Evolutionary conservation across 2,888 invertebrate genomes (phyloP), one percentile per base, ranked within the genome.

Genomic region (Limnephilus marmoratus): DNA sequence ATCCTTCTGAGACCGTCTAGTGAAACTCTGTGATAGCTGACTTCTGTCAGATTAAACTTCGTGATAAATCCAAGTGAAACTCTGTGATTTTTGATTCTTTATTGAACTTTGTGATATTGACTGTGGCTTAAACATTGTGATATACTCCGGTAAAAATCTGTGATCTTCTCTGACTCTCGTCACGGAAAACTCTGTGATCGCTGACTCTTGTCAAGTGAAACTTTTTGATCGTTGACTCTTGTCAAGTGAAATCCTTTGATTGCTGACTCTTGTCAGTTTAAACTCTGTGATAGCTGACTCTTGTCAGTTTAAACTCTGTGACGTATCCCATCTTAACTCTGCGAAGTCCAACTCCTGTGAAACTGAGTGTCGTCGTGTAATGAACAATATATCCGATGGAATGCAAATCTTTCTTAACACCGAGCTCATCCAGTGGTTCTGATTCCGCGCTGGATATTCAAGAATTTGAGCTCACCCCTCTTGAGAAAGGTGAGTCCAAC

Each of bases 401-500:
- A 90, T 83, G 68, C 34, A 81, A 86, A 37, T 80, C 80, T 11
- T 91, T 91, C 24, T 29, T 91, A 53, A 49, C 91, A 15, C 86
- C 91, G 15, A 81, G 45, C 29, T n/a, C 81, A 15, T 87, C 91
- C 29, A 86, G 41, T 1, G 41, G 41, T 11, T 81, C 81, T 37
- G 91, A 81, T 5, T 81, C 80, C 29, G 80, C 81, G n/a, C 81
- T 91, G 81, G 87, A 91, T 34, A 87, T 91, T 13, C 53, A 86
- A 24, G 87, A 86, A 41, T 91, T 87, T 49, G 87, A 91, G 87
- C 91, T 81, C 12, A 81, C 45, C 15, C 91, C 91, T 41, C 87
- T 91, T 29, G 91, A 91, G 29, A 80, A 80, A 31, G 91, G 91
- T 91, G 34, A 91, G 86, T 24, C 7, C 41, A 68, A 68, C 4